phyloP scores from a whole-genome alignment of 2,888 invertebrate species.

The Plagiodera versicolora region DNA sequence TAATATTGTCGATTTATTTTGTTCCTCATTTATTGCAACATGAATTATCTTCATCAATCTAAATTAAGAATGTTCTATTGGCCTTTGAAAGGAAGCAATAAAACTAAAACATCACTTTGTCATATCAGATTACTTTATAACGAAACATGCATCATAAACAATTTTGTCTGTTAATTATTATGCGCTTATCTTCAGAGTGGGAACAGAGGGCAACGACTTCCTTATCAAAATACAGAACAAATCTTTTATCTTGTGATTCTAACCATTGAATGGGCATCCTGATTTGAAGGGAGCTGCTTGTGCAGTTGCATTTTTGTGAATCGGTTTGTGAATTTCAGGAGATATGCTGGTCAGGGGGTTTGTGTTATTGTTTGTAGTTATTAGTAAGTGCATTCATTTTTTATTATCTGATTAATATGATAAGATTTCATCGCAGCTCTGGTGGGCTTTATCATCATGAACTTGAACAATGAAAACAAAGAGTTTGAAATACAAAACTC shows the following conservation, averaged over 20 bases:
- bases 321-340: constrained; percentile 9
- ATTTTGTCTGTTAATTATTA: not conserved
- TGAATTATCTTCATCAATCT: too few relatives aligned
- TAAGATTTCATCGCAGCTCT: too few relatives aligned
- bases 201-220: constrained; percentile 45
- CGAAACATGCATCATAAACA: not conserved
- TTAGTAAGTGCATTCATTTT: constrained; percentile 4
- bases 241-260: constrained; percentile 34
- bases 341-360: constrained; percentile 33
- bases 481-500: too few relatives aligned
- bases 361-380: constrained; percentile 29
- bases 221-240: constrained; percentile 41
- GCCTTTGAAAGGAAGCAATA: not conserved
- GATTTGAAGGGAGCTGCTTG: constrained; percentile 11
- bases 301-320: constrained; percentile 18
- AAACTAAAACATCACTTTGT: not conserved
- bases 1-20: too few relatives aligned
- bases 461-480: too few relatives aligned
- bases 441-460: too few relatives aligned
- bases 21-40: too few relatives aligned
- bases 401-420: not conserved
- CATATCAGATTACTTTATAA: not conserved
- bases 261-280: constrained; percentile 28
- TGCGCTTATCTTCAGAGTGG: constrained; percentile 34
- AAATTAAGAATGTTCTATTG: too few relatives aligned